phyloP scores from a whole-genome alignment of 2,888 invertebrate genomes.

The Ferrisia virgata region DNA sequence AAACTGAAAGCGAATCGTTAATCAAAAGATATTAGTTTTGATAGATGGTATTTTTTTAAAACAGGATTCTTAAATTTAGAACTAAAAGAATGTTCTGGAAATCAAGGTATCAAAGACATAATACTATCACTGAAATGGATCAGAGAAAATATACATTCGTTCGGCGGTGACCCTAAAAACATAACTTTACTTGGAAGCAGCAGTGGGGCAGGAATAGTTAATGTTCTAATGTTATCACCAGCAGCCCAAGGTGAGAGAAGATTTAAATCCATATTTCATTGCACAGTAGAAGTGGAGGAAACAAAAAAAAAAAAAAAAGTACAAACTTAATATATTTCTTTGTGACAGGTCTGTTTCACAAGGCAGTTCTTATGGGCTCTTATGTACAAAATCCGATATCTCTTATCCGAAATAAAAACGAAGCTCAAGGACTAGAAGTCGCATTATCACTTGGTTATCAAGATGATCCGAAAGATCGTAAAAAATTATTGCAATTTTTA shows the following conservation, averaged over 20 bases:
- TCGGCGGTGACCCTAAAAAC: slow-evolving; percentile 1
- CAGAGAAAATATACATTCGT: neutral
- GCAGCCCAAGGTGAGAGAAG: neutral
- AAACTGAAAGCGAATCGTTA: too few species aligned
- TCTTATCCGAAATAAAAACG: neutral
- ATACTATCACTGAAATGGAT: neutral
- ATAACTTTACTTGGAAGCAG: slow-evolving; percentile 6
- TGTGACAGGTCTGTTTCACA: neutral
- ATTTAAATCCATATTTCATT: too few species aligned
- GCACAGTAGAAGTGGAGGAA: too few species aligned
- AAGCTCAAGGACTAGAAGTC: neutral
- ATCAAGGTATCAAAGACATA: slow-evolving; percentile 4
- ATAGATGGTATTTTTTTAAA: neutral
- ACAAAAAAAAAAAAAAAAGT: too few species aligned
- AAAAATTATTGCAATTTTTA: too few species aligned
- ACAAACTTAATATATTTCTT: too few species aligned
- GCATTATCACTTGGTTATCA: neutral
- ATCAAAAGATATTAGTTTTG: neutral
- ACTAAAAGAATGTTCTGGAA: neutral
- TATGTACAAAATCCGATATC: neutral
- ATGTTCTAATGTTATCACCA: neutral
- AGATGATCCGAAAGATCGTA: neutral
- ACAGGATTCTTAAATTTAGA: neutral
- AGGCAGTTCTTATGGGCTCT: neutral
- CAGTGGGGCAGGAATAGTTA: neutral